Evolutionary conservation across 2,113 vertebrate genomes (phyloP), one percentile per base, ranked within the genome.

Genomic region (Conger conger): DNA sequence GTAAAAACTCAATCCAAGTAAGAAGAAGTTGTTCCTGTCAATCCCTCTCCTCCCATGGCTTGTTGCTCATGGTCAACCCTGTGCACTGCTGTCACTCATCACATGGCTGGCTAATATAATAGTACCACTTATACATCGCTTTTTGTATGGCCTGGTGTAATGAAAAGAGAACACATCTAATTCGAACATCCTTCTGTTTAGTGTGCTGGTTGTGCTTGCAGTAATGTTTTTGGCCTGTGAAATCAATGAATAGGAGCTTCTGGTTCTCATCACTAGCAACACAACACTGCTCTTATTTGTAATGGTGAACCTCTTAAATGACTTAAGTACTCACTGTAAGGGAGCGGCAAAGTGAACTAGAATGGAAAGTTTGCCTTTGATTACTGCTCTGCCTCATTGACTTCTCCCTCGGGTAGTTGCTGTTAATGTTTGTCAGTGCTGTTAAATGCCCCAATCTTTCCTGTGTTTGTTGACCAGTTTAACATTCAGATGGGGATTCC

Each of bases 361-460:
- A 73, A 30, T 13, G n/a, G 68, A 73, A 73, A 73, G 68, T 73
- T 33, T 23, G 30, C n/a, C 27, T 15, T 73, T n/a, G 4, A 73
- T n/a, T 30, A 27, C 33, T n/a, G 4, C 68, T 73, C 68, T 73
- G 68, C 68, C n/a, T 73, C 68, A 73, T 73, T 73, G 68, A 73
- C 68, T 73, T 13, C 60, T n/a, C n/a, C 27, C 68, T 27, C 1
- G 27, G 68, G 5, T 30, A 33, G 68, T 9, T n/a, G 68, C 68
- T 33, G n/a, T 73, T 73, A 73, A 73, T 73, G 68, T 73, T 73
- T 73, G 27, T 33, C 68, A 73, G 68, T 73, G 68, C 68, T 33
- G n/a, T 33, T 73, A 73, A 73, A 73, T n/a, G n/a, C 27, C 68
- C n/a, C 5, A 13, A 33, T 73, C n/a, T 73, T 33, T 73, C 68